Conservation (phyloP, 92 coral and sea anemone species). For the Zoanthus gigantus region DNA sequence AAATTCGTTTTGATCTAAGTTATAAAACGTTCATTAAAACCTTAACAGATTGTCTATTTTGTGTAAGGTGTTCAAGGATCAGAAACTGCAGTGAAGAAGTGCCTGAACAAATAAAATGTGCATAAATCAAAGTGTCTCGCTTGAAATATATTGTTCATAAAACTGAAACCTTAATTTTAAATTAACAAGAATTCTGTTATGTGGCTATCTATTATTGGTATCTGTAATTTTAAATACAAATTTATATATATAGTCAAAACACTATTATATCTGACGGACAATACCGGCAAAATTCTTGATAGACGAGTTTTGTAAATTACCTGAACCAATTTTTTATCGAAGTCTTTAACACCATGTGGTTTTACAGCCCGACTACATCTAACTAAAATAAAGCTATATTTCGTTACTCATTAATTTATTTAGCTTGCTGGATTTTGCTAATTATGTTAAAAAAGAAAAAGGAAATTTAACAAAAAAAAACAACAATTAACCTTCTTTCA, state of each 20-base stretch:
- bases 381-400: not conserved
- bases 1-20: not conserved
- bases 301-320: not conserved
- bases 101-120: too few relatives aligned
- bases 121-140: too few relatives aligned
- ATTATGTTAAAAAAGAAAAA: not conserved
- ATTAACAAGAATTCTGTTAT: not conserved
- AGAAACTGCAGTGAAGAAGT: too few relatives aligned
- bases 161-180: too few relatives aligned
- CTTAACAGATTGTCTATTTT: not conserved
- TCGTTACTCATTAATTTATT: not conserved
- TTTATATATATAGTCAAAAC: not conserved
- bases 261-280: not conserved
- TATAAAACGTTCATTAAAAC: not conserved
- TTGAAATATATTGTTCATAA: too few relatives aligned
- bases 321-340: not conserved
- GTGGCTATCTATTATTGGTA: not conserved
- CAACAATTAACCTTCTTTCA: slow-evolving; percentile 86
- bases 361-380: not conserved
- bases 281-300: not conserved
- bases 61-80: not conserved
- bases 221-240: not conserved
- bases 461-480: not conserved
- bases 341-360: slow-evolving; percentile 9
- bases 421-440: not conserved